Evolutionary conservation across 2,113 vertebrate genomes (phyloP).

Genomic region (Scolopax mira): DNA sequence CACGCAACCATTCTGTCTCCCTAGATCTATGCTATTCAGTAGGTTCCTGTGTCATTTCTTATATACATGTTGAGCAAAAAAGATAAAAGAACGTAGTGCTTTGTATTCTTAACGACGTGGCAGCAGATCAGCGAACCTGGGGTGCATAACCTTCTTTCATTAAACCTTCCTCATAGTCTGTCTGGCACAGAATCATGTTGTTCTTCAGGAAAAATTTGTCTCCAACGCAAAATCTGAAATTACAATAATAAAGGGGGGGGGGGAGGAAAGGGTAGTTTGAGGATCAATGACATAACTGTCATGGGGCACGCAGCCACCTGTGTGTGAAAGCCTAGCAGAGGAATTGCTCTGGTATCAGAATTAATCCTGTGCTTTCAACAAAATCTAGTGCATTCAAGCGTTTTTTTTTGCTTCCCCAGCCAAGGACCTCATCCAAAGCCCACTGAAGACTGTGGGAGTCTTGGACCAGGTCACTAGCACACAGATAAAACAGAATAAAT

Average conservation of each 20-base stretch:
- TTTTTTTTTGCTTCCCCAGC: not conserved
- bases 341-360: not conserved
- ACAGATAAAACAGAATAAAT: not conserved
- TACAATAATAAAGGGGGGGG: not conserved
- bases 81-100: constrained; percentile 84
- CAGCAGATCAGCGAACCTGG: constrained; percentile 90
- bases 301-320: rapidly evolving
- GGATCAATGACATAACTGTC: not conserved
- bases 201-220: constrained; percentile 99
- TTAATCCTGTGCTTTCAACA: not conserved
- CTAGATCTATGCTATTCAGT: constrained; percentile 91
- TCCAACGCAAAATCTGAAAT: constrained; percentile 96
- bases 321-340: not conserved
- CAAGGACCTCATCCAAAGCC: not conserved
- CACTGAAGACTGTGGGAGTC: not conserved
- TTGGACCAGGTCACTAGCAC: not conserved
- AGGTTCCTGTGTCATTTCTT: constrained; percentile 78
- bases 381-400: not conserved
- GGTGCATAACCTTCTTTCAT: constrained; percentile 98
- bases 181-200: constrained; percentile 99
- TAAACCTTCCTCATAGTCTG: constrained; percentile 98
- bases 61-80: constrained; percentile 80
- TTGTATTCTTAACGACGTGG: constrained; percentile 72
- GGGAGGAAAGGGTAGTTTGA: not conserved
- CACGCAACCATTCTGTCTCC: constrained; percentile 73